Evolutionary conservation across 1,140 invertebrate genomes (phyloP), one percentile per base, ranked within the genome.

Genomic region (Caerostris extrusa): DNA sequence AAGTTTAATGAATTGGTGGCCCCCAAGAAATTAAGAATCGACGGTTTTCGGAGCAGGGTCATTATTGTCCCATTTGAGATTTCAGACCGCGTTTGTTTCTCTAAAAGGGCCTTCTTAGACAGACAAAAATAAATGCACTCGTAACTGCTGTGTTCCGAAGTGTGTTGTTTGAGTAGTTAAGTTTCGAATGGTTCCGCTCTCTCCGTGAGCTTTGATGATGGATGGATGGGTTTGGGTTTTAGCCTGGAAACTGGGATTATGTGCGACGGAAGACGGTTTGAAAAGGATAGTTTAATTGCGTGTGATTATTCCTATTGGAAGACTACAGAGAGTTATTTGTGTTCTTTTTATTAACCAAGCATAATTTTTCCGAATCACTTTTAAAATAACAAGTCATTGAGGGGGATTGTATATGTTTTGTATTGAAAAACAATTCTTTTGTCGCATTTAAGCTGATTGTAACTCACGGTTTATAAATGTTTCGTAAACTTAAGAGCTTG

Each of bases 11-110:
- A 92, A 92, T 92, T 71, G 81, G 53, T 50, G 60, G 17, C 60
- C 50, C 61, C 57, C 53, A 57, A 86, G 91, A 92, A 92, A 92
- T 92, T 92, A 92, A 92, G 91, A 92, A 92, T 92, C 55, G 71
- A 92, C 12, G 82, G 19, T 83, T 91, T 91, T 61, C 53, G n/a
- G 55, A 92, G 81, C 55, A 64, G 58, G 3, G 55, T 90, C 82
- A 69, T 83, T 91, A 91, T 53, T 91, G 81, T 91, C 56, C 19
- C 89, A 77, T 91, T 83, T 91, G 34, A 83, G 58, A 34, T 64
- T 83, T 81, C 17, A 53, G 56, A 81, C 85, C 55, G n/a, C 53
- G 12, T 85, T 17, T 17, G 53, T 10, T n/a, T 81, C 71, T 50
- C 50, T 57, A 57, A 34, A 8, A 53, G 81, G 10, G 14, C 53